Base-by-base conservation (phyloP, 2,797 vertebrate genomes). In the Petrocephalus sullivani region DNA sequence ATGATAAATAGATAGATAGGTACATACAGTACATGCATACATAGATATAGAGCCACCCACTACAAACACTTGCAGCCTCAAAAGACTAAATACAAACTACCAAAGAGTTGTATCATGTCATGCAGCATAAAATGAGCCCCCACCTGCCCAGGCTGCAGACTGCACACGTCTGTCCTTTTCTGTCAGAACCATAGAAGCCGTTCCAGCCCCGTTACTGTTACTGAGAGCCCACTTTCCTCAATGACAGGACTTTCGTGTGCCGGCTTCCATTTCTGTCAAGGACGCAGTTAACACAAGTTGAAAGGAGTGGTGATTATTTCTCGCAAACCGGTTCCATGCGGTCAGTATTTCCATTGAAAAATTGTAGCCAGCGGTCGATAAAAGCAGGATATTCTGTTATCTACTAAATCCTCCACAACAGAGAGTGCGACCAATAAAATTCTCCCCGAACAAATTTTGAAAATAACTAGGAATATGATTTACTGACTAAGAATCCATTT, bases 231-330 rank as follows among this genome's bases (percentile, higher is more conserved):
- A 54, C 49, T 83, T 23, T 23, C 23, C 49, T 83, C 46, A 28
- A 54, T 54, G 81, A 54, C n/a, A 83, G 81, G 46, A 83, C 81
- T 81, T 41, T 41, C 46, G 19, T 14, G 5, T n/a, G 53, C 49
- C 3, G 3, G 9, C 10, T 53, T 8, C 81, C 46, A 54, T 83
- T 83, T 83, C 64, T 78, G 81, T 54, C 81, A 83, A 83, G 81
- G 81, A 83, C 81, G n/a, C 71, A 83, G 81, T 83, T 46, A 54
- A 28, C 81, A 83, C 41, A 54, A 83, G 81, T 21, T 53, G 46
- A 83, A 83, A 83, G 81, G 49, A 83, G 81, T 28, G 49, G 21
- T 19, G 71, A 78, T 78, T 78, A 78, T 78, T 78, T 46, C 64
- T 28, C 16, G 4, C 41, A 83, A 51, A 83, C 81, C 2, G 10